A percentile compares a stretch with the other conserved stretches of the same genome.
phyloP scores from a whole-genome alignment of 2,888 invertebrate genomes.

The Cheilosia scutellata region DNA sequence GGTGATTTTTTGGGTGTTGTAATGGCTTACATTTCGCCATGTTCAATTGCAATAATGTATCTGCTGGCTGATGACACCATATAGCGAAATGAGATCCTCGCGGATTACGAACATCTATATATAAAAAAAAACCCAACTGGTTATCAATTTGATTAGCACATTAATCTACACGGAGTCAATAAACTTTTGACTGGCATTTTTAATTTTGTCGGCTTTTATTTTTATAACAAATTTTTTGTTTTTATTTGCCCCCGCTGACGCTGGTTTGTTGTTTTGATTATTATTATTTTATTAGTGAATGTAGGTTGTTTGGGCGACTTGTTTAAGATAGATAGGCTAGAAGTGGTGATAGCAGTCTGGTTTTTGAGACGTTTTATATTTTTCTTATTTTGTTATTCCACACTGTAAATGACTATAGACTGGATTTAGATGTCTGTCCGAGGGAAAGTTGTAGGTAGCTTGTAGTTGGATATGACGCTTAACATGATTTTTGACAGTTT shows the following conservation, averaged over 20 bases:
- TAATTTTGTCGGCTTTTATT: slow-evolving; percentile 55
- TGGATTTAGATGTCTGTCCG: not conserved
- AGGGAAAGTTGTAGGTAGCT: not conserved
- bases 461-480: not conserved
- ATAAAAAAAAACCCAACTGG: slow-evolving; percentile 61
- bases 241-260: slow-evolving; percentile 24
- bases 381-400: not conserved
- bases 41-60: not conserved
- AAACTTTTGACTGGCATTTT: slow-evolving; percentile 66
- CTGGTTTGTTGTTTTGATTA: slow-evolving; percentile 49
- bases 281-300: slow-evolving; percentile 42
- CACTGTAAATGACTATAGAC: not conserved
- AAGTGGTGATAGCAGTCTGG: slow-evolving; percentile 29
- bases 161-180: slow-evolving; percentile 71
- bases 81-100: slow-evolving; percentile 25
- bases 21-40: slow-evolving; percentile 27
- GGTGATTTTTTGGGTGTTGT: slow-evolving; percentile 28
- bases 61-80: slow-evolving; percentile 32
- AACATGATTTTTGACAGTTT: too few relatives aligned
- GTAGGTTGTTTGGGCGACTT: slow-evolving; percentile 46
- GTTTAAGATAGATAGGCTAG: slow-evolving; percentile 30
- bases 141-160: slow-evolving; percentile 73
- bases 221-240: slow-evolving; percentile 51
- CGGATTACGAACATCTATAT: slow-evolving; percentile 9
- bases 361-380: not conserved